Evolutionary conservation across 2,888 invertebrate species (phyloP).

Genomic region (Caenorhabditis panamensis): DNA sequence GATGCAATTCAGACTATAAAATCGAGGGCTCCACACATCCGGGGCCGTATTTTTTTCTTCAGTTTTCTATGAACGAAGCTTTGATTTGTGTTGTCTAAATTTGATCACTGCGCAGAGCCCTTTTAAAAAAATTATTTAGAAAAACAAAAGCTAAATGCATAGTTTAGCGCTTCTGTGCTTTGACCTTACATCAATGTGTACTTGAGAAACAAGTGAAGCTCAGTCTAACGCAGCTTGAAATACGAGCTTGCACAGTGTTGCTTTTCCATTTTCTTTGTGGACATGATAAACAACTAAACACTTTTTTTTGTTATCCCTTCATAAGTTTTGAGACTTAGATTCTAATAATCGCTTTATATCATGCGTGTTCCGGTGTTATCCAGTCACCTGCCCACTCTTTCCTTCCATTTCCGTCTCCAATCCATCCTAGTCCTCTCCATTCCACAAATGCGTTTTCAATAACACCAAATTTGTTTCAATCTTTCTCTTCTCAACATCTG

Average conservation of each 20-base stretch:
- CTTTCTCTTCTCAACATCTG: conserved; percentile 18
- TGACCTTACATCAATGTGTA: not conserved
- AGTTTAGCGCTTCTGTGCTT: not conserved
- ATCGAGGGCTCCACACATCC: not conserved
- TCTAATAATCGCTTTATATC: not conserved
- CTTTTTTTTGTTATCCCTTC: not conserved
- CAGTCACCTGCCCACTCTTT: not conserved
- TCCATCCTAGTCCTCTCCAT: not conserved
- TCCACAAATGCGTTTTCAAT: conserved; percentile 27
- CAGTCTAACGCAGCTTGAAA: not conserved
- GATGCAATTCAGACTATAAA: conserved; percentile 16
- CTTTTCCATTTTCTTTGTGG: not conserved
- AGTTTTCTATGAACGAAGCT: too few relatives aligned
- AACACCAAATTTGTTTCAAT: conserved; percentile 42
- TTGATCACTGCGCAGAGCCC: too few relatives aligned
- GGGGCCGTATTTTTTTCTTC: not conserved
- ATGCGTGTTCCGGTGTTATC: not conserved
- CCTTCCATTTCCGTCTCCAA: not conserved
- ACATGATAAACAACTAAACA: too few relatives aligned
- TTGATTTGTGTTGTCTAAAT: too few relatives aligned
- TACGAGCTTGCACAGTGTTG: not conserved
- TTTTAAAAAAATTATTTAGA: too few relatives aligned
- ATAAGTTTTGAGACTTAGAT: not conserved
- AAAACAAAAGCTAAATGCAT: too few relatives aligned
- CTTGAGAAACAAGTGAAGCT: not conserved